phyloP scores from a whole-genome alignment of 53 echinoderm and acorn worm species.

The Zoroaster sp. region DNA sequence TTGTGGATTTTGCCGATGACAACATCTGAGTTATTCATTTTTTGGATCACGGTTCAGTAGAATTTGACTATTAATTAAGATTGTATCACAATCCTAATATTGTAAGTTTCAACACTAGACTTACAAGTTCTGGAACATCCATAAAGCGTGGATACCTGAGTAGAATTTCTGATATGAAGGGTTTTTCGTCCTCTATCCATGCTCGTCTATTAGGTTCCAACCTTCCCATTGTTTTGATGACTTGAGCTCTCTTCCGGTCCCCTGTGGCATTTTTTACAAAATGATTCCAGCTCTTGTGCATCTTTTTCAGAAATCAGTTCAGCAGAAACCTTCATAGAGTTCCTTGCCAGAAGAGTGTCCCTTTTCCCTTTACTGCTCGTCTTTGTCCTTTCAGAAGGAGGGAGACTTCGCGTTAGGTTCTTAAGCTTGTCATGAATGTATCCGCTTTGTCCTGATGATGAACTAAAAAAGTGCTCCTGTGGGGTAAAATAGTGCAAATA shows the following conservation, averaged over 20 bases:
- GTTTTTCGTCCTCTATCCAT: neutral
- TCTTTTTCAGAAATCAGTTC: neutral
- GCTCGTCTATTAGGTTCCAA: neutral
- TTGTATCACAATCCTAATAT: neutral
- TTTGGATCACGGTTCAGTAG: neutral
- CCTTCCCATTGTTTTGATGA: neutral
- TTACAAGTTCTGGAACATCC: constrained; percentile 28
- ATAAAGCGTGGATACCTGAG: neutral
- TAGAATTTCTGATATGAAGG: neutral
- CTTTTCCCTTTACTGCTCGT: neutral
- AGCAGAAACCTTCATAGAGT: neutral
- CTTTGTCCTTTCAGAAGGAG: constrained; percentile 14
- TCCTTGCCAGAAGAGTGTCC: neutral
- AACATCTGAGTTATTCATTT: neutral
- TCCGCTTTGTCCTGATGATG: constrained; percentile 20
- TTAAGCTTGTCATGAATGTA: constrained; percentile 36
- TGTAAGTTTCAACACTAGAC: neutral
- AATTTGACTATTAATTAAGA: neutral
- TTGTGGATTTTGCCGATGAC: too few relatives aligned
- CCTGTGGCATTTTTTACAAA: neutral
- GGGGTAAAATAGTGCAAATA: neutral
- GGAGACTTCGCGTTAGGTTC: neutral
- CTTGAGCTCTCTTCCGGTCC: neutral
- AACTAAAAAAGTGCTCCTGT: constrained; percentile 29
- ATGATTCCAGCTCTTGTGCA: constrained; percentile 20